phyloP scores from a whole-genome alignment of 2,113 vertebrate species.

The Hipposideros armiger region DNA sequence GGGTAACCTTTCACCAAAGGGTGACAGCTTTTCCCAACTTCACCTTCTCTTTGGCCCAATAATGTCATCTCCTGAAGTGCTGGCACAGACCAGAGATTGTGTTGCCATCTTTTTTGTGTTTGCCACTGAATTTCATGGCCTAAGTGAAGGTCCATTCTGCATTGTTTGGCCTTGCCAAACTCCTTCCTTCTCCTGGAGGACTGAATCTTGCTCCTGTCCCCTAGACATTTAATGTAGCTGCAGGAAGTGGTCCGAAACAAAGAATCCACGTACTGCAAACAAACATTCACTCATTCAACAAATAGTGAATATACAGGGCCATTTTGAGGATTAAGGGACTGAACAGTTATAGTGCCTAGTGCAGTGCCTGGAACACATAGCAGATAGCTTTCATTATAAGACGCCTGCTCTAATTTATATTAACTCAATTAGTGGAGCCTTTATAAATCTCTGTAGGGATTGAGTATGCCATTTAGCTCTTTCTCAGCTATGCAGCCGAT shows the following conservation, averaged over 20 bases:
- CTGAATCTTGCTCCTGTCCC: neutral
- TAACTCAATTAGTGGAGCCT: neutral
- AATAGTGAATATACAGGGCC: neutral
- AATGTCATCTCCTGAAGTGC: neutral
- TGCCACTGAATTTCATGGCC: neutral
- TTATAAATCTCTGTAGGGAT: neutral
- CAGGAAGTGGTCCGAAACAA: neutral
- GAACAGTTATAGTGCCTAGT: neutral
- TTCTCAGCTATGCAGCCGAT: neutral
- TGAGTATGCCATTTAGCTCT: neutral
- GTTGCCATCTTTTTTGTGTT: neutral
- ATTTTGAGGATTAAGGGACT: neutral
- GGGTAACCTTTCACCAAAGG: neutral
- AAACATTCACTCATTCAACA: neutral
- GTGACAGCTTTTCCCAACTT: neutral
- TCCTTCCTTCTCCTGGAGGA: neutral
- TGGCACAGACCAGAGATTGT: neutral
- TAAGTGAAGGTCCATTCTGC: neutral
- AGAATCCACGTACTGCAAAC: neutral
- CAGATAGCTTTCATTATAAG: neutral
- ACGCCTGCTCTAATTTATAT: neutral
- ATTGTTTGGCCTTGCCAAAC: neutral
- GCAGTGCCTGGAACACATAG: neutral
- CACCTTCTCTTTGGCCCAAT: neutral
- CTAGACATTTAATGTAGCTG: neutral